Conservation (phyloP, 2,888 invertebrate species). For the Imbricaverruca yamaguchii region DNA sequence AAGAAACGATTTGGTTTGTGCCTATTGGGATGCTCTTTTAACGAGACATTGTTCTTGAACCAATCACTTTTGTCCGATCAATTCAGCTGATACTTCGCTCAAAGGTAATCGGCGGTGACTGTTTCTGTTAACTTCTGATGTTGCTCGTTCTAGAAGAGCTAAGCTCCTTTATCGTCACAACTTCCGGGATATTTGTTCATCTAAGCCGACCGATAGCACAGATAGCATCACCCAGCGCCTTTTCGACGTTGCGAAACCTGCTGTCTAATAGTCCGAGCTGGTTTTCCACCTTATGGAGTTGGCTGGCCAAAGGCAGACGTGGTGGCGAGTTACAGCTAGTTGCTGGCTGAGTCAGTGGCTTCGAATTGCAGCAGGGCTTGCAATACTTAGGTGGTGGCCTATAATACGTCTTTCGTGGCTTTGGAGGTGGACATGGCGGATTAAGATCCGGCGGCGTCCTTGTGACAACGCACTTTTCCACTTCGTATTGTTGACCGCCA, state of each 20-base stretch:
- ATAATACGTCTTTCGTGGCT: not conserved
- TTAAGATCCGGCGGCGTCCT: not conserved
- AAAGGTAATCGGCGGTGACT: no score
- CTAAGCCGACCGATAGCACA: not conserved
- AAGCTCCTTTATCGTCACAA: no score
- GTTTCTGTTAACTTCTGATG: no score
- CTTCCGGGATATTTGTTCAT: not conserved
- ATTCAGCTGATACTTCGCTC: no score
- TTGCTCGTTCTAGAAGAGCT: no score
- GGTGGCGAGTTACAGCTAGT: slow-evolving; percentile 1
- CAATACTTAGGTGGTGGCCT: not conserved
- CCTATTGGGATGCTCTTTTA: no score
- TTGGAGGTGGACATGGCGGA: not conserved
- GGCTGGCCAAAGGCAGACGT: not conserved
- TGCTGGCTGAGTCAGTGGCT: no score
- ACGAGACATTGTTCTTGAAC: no score
- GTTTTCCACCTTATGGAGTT: not conserved
- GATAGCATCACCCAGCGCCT: not conserved
- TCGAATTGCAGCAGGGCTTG: not conserved
- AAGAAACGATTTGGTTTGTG: no score
- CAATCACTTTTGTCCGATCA: no score
- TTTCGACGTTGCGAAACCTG: not conserved
- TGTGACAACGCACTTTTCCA: not conserved
- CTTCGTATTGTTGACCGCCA: not conserved
- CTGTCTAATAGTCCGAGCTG: not conserved